A percentile compares a stretch with the other conserved stretches of the same genome.
Evolutionary conservation across 64 coral and sea anemone species (phyloP).

Genomic region (Actinia tenebrosa): DNA sequence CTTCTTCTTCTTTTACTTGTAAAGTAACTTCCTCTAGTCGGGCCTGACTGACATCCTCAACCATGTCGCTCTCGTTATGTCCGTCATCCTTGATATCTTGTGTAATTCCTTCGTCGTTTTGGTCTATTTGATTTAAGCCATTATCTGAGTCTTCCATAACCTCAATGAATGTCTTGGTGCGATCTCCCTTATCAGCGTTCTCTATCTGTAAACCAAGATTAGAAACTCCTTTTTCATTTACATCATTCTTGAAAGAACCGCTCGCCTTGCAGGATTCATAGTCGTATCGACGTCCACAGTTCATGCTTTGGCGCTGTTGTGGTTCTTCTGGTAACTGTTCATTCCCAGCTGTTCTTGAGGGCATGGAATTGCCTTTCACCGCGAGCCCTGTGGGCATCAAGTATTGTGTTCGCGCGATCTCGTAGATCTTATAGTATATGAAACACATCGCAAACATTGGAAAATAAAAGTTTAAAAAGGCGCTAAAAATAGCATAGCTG

Average conservation of each 20-base stretch:
- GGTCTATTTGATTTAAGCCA: not conserved
- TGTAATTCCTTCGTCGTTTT: not conserved
- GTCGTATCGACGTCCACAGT: not conserved
- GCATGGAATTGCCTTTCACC: not conserved
- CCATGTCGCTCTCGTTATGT: too few species aligned
- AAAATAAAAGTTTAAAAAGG: constrained; percentile 63
- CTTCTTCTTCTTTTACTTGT: not conserved
- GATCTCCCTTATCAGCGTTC: not conserved
- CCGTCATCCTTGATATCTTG: not conserved
- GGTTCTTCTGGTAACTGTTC: not conserved
- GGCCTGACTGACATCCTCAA: not conserved
- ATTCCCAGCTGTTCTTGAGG: not conserved
- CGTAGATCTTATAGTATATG: constrained; percentile 72
- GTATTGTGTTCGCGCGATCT: constrained; percentile 49
- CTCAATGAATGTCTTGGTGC: not conserved
- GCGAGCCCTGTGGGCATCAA: not conserved
- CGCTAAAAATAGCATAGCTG: constrained; percentile 47
- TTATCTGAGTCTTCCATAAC: not conserved
- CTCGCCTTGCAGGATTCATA: not conserved
- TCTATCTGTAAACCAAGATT: not conserved
- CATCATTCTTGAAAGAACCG: not conserved
- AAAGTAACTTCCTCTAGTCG: not conserved
- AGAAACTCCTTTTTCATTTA: not conserved
- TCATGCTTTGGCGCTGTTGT: not conserved
- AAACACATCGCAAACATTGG: constrained; percentile 57